phyloP scores from a whole-genome alignment of 2,113 vertebrate species.

The Nothoprocta pentlandii region DNA sequence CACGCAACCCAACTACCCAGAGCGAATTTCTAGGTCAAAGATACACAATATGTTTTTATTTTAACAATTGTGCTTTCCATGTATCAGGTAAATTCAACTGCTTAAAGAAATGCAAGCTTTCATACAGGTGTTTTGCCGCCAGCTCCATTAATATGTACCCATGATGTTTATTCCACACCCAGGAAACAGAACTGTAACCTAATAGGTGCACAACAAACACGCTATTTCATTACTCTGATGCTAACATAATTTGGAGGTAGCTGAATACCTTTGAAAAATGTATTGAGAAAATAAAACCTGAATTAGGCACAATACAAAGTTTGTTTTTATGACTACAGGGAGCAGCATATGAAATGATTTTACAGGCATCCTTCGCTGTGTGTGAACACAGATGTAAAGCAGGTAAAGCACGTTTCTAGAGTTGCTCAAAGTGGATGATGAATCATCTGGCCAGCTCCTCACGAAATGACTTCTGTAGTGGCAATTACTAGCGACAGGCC shows the following conservation, averaged over 20 bases:
- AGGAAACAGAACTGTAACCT: background rate
- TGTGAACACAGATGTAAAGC: background rate
- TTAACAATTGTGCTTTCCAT: background rate
- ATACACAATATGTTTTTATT: background rate
- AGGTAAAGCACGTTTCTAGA: conserved; percentile 33
- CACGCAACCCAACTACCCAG: background rate
- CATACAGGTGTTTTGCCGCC: background rate
- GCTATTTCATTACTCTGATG: background rate
- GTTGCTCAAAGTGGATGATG: conserved; percentile 14
- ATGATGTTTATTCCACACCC: background rate
- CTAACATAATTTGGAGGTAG: background rate
- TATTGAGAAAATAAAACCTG: background rate
- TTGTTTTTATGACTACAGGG: background rate
- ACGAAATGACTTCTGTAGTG: conserved; percentile 28
- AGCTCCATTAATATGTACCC: background rate
- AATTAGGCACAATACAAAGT: background rate
- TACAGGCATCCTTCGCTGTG: background rate
- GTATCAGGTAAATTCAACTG: background rate
- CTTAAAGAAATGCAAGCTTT: background rate
- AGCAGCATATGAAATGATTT: background rate
- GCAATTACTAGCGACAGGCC: conserved; percentile 40
- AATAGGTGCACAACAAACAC: background rate
- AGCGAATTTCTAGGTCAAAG: background rate
- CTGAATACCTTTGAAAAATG: conserved; percentile 15
- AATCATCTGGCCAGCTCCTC: background rate